Evolutionary conservation across 1,140 invertebrate genomes (phyloP), one percentile per base, ranked within the genome.

Genomic region (Caerostris extrusa): DNA sequence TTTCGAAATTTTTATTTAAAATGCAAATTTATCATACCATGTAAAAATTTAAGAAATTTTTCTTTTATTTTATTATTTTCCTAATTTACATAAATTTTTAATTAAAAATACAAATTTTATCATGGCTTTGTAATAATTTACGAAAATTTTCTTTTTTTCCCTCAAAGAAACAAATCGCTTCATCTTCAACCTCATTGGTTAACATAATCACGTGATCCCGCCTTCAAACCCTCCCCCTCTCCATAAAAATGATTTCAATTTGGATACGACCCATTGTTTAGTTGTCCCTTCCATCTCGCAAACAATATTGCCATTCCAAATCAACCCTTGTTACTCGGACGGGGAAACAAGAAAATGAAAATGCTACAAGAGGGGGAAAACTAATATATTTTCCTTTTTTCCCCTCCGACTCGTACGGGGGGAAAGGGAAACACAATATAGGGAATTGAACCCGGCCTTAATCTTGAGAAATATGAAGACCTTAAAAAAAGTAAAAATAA

Each of bases 251-350:
- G 53, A 55, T 53, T 91, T 60, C 50, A 93, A 87, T 93, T 83
- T 93, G 83, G 61, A 67, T 86, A 93, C 61, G 56, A 58, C 69
- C 91, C 91, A 81, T 92, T 92, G 90, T 85, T 67, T 92, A 8
- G 53, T 58, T n/a, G 50, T 56, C 88, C 61, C 56, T 56, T 14
- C 83, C 67, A 60, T 87, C 91, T 77, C 83, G 56, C 91, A 93
- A 93, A 93, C 91, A 93, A 93, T 93, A 93, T 93, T 93, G 91
- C 91, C 91, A 71, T 93, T 87, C 83, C 82, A 93, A 93, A 93
- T 93, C 83, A 87, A 93, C 91, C 91, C 91, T 93, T 93, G 91
- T 93, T 93, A 93, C 91, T 87, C 64, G 50, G 85, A 67, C 64
- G 64, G 69, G 89, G 83, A 93, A 93, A 86, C 82, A 93, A 87